Evolutionary conservation across 2,797 vertebrate genomes (phyloP).

Genomic region (Acanthurus leucopareius): DNA sequence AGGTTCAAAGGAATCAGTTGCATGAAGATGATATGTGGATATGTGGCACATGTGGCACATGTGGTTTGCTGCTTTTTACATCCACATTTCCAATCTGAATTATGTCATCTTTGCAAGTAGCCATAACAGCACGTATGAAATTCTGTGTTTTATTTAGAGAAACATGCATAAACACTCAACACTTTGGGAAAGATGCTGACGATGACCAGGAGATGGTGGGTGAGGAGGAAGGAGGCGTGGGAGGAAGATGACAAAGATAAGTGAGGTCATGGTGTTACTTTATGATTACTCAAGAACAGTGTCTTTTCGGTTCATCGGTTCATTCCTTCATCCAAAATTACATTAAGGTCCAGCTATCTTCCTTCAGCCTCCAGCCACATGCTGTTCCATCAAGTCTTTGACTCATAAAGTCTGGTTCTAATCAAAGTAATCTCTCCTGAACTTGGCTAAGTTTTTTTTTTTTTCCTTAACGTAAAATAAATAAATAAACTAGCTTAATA

Average conservation of each 20-base stretch:
- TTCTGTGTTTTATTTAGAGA: conserved; percentile 9
- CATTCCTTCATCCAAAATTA: neutral
- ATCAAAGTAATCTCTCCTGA: conserved; percentile 1
- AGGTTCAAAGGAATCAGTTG: conserved; percentile 3
- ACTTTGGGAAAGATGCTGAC: conserved; percentile 29
- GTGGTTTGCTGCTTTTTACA: conserved; percentile 4
- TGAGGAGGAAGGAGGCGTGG: conserved; percentile 21
- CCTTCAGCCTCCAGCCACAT: neutral
- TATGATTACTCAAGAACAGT: conserved; percentile 26
- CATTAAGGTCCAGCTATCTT: neutral
- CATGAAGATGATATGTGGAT: neutral
- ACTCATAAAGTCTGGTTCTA: neutral
- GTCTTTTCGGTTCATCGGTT: conserved; percentile 8
- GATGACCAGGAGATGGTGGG: conserved; percentile 22
- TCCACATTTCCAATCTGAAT: conserved; percentile 5
- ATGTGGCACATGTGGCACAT: neutral
- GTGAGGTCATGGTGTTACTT: conserved; percentile 62
- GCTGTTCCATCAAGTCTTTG: neutral
- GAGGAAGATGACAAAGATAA: conserved; percentile 43
- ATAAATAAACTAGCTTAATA: conserved; percentile 1
- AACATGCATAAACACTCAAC: neutral
- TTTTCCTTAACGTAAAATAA: neutral
- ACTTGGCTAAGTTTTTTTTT: conserved; percentile 13
- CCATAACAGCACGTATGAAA: neutral
- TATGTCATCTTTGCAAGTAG: conserved; percentile 15